These are phyloP conservation scores for Leucophenga varia DNA, from an alignment of 1,140 invertebrate species.

Conservation along the genomic window DNA sequence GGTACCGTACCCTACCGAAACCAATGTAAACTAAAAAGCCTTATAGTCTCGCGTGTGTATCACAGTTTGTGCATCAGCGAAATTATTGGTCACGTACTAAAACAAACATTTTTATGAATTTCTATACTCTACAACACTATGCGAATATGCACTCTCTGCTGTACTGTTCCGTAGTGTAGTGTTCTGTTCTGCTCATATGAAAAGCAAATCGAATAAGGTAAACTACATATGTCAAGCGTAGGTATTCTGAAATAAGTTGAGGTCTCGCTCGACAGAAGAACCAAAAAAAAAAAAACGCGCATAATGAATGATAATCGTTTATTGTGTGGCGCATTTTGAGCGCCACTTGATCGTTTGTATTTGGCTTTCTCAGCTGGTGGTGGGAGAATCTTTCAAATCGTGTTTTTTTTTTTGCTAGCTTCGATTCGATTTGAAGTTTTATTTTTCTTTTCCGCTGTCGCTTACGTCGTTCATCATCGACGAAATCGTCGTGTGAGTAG, in stretches of 20 bases:
- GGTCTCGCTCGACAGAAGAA: too few relatives aligned
- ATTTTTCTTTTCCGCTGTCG: too few relatives aligned
- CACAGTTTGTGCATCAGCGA: slow-evolving; percentile 38
- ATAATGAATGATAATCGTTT: slow-evolving; percentile 52
- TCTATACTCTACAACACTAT: background rate
- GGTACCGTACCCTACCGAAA: too few relatives aligned
- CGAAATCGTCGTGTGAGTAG: slow-evolving; percentile 11
- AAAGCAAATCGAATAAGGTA: too few relatives aligned
- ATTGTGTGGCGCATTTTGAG: slow-evolving; percentile 5
- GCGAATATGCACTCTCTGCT: too few relatives aligned
- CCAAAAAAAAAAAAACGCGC: slow-evolving; percentile 20
- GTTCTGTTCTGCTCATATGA: too few relatives aligned
- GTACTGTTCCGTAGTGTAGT: too few relatives aligned
- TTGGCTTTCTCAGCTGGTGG: slow-evolving; percentile 1
- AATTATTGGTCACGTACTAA: slow-evolving; percentile 46
- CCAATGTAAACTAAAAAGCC: too few relatives aligned
- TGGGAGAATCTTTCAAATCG: too few relatives aligned
- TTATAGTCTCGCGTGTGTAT: slow-evolving; percentile 51
- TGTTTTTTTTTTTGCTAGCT: too few relatives aligned
- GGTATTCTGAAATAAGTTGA: background rate
- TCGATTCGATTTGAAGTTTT: slow-evolving; percentile 7
- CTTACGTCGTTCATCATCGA: too few relatives aligned
- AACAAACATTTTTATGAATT: slow-evolving; percentile 49
- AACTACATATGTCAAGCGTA: too few relatives aligned
- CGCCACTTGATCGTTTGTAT: slow-evolving; percentile 9